phyloP scores from a whole-genome alignment of 1,140 invertebrate species.

The Propsilocerus akamusi region DNA sequence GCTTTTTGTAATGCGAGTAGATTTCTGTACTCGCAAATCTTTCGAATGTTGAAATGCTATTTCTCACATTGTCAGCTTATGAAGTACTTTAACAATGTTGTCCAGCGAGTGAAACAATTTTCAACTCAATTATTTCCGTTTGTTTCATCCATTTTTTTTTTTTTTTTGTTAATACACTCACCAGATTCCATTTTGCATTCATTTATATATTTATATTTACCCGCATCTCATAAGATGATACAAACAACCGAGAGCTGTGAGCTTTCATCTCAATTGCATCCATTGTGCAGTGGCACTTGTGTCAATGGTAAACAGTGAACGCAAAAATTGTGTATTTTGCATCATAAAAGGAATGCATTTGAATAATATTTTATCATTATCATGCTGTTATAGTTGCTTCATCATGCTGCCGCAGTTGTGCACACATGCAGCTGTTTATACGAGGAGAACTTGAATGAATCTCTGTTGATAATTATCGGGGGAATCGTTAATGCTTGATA shows the following conservation, averaged over 20 bases:
- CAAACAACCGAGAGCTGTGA: not conserved
- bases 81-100: not conserved
- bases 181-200: not conserved
- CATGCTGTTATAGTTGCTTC: not conserved
- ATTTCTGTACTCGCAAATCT: too few relatives aligned
- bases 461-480: not conserved
- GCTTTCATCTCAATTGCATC: too few relatives aligned
- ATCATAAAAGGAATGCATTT: not conserved
- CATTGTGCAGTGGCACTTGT: too few relatives aligned
- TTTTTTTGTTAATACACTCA: not conserved
- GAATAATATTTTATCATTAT: not conserved
- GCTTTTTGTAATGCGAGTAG: too few relatives aligned
- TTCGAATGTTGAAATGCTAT: too few relatives aligned
- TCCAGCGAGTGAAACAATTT: not conserved
- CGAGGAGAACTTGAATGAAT: not conserved
- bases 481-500: conserved; percentile 2
- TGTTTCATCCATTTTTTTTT: not conserved
- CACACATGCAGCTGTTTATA: not conserved
- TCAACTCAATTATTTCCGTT: not conserved
- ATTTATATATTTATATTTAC: not conserved
- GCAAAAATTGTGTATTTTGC: not conserved
- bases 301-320: too few relatives aligned
- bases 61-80: not conserved
- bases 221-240: not conserved
- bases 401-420: not conserved